A percentile compares a stretch with the other conserved stretches of the same genome.
Conservation (phyloP, 2,888 invertebrate genomes). For the Mesochorus sp. region DNA sequence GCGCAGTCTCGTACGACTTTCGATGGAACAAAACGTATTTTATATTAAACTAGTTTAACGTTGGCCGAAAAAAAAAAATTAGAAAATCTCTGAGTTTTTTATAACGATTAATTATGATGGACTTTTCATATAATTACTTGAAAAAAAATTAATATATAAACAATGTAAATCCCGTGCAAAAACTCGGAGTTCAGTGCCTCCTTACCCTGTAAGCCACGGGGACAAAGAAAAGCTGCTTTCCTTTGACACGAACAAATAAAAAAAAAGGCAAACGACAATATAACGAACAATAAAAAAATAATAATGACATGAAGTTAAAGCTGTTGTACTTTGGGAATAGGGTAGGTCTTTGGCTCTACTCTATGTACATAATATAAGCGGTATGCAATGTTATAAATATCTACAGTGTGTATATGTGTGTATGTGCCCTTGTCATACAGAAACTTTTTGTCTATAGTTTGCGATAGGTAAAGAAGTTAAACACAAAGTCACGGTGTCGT, state of each 20-base stretch:
- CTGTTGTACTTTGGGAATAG: background rate
- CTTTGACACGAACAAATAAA: background rate
- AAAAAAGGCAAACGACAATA: background rate
- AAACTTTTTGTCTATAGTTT: conserved; percentile 30
- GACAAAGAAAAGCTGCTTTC: conserved; percentile 14
- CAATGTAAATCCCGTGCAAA: conserved; percentile 32
- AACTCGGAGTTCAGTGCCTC: conserved; percentile 8
- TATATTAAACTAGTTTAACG: background rate
- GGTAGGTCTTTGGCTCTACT: conserved; percentile 5
- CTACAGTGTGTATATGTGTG: background rate
- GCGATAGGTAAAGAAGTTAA: conserved; percentile 39
- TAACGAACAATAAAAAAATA: background rate
- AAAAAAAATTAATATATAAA: background rate
- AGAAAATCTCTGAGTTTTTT: background rate
- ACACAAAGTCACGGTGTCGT: conserved; percentile 12
- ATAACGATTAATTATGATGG: background rate
- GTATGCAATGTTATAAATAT: background rate
- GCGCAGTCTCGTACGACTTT: background rate
- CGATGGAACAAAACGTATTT: background rate
- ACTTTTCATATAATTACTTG: background rate
- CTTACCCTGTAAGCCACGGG: conserved; percentile 21
- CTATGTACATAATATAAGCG: background rate
- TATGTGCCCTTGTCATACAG: conserved; percentile 9
- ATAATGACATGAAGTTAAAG: conserved; percentile 27
- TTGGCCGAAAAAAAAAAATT: background rate